Conservation (phyloP, 2,113 vertebrate species). For the Periophthalmus modestus region DNA sequence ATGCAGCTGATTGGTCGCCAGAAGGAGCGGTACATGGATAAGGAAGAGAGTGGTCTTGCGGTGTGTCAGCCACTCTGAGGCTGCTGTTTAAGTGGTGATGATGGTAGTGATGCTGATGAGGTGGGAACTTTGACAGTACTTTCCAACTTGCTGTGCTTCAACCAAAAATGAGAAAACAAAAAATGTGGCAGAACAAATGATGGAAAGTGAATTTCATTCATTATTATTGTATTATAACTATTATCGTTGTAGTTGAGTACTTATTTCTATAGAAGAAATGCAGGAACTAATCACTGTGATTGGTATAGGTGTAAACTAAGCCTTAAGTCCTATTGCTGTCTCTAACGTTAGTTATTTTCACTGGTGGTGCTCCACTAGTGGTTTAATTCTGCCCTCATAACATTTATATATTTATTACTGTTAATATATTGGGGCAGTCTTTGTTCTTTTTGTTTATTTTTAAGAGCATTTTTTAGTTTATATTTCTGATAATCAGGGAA, state of each 20-base stretch:
- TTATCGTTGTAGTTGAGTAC: constrained; percentile 79
- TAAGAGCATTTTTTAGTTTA: constrained; percentile 70
- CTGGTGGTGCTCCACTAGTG: constrained; percentile 56
- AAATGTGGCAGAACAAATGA: constrained; percentile 69
- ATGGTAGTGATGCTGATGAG: constrained; percentile 65
- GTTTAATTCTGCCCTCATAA: constrained; percentile 71
- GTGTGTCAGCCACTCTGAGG: constrained; percentile 38
- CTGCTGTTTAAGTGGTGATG: constrained; percentile 51
- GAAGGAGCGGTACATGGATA: constrained; percentile 41
- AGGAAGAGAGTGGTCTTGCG: constrained; percentile 51
- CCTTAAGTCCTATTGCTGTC: constrained; percentile 79
- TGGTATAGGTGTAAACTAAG: constrained; percentile 70
- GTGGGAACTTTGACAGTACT: constrained; percentile 73
- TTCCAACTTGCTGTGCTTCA: constrained; percentile 83
- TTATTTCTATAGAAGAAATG: constrained; percentile 75
- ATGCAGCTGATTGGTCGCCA: constrained; percentile 49
- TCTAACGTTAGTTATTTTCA: constrained; percentile 70
- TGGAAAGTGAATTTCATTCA: constrained; percentile 66
- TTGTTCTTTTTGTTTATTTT: constrained; percentile 71
- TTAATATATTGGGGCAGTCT: constrained; percentile 72
- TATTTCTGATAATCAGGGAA: constrained; percentile 90
- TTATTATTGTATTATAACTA: constrained; percentile 67
- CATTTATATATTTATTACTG: constrained; percentile 67
- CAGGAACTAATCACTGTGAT: constrained; percentile 80
- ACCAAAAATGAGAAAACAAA: constrained; percentile 69